Evolutionary conservation across 2,797 vertebrate genomes (phyloP), one percentile per base, ranked within the genome.

Genomic region (Botia kubotai): DNA sequence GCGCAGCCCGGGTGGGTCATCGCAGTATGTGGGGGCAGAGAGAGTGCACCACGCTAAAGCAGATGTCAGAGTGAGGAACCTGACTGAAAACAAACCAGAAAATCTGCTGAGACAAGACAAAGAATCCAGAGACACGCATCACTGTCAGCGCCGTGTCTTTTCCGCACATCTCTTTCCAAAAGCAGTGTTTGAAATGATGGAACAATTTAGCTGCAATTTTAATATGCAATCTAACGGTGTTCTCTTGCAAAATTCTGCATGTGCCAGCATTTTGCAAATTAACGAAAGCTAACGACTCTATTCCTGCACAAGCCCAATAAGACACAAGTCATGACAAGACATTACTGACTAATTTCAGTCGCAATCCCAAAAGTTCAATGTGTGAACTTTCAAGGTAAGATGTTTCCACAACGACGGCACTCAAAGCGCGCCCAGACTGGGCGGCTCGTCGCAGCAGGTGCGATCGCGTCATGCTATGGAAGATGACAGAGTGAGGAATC

Each of bases 51-150:
- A 3, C 39, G 33, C 63, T 43, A 7, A 63, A 14, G 26, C 23
- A 63, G 60, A 33, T 29, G 33, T 36, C 63, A 65, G 17, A 3
- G 6, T 19, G 33, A 66, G 17, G 33, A 66, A 66, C 26, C 53
- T 80, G 29, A 26, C 19, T 43, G 46, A 21, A 78, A 66, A 66
- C 48, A n/a, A 80, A 66, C 46, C 69, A 36, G 29, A 5, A 65
- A 53, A 53, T 72, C 11, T 60, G 46, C 39, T 60, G 29, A 26
- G 26, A 63, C 26, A 50, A 72, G 33, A 79, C 58, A 79, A 53
- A 63, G 68, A 19, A 19, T 52, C n/a, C 50, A 3, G 14, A 16
- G 10, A 58, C n/a, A 77, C 14, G 55, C 67, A 62, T 69, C 55
- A n/a, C 6, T 46, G 63, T 12, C 21, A 60, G 36, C 43, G 10